A percentile compares a stretch with the other conserved stretches of the same genome.
Conservation (phyloP, 1,140 invertebrate genomes). For the Ips typographus region DNA sequence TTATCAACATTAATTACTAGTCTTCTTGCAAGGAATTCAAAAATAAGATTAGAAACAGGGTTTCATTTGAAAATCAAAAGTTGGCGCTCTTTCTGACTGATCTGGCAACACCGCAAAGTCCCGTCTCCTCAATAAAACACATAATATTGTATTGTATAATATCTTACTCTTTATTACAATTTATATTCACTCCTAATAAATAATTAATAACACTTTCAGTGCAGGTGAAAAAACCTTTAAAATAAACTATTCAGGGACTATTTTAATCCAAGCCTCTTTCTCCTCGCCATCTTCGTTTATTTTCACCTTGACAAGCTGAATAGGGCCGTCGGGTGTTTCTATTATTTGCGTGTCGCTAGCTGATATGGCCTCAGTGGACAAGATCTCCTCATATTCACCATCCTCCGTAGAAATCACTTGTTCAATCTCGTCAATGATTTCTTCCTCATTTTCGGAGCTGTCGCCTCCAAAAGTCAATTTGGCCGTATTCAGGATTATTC, state of each 20-base stretch:
- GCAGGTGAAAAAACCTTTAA: background rate
- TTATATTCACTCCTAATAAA: too few species aligned
- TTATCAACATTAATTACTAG: too few species aligned
- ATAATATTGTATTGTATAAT: too few species aligned
- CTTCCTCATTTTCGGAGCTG: constrained; percentile 42
- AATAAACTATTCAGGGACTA: constrained; percentile 40
- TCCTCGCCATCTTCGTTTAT: constrained; percentile 54
- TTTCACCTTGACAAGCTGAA: constrained; percentile 57
- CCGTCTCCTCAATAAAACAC: too few species aligned
- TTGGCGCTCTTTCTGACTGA: too few species aligned
- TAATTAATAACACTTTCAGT: too few species aligned
- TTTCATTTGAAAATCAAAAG: too few species aligned
- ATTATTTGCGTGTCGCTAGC: constrained; percentile 51
- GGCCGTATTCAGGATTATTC: constrained; percentile 59
- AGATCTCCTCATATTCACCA: constrained; percentile 48
- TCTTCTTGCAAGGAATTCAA: too few species aligned
- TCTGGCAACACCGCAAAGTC: too few species aligned
- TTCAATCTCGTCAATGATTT: constrained; percentile 19
- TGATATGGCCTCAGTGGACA: constrained; percentile 48
- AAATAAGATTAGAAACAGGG: too few species aligned
- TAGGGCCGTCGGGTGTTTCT: constrained; percentile 51
- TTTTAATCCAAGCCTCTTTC: constrained; percentile 52
- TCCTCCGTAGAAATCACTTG: constrained; percentile 39
- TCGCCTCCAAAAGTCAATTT: constrained; percentile 46
- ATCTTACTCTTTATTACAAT: too few species aligned